Conservation (phyloP, 2,888 invertebrate genomes). For the Cantharis flavilabris region DNA sequence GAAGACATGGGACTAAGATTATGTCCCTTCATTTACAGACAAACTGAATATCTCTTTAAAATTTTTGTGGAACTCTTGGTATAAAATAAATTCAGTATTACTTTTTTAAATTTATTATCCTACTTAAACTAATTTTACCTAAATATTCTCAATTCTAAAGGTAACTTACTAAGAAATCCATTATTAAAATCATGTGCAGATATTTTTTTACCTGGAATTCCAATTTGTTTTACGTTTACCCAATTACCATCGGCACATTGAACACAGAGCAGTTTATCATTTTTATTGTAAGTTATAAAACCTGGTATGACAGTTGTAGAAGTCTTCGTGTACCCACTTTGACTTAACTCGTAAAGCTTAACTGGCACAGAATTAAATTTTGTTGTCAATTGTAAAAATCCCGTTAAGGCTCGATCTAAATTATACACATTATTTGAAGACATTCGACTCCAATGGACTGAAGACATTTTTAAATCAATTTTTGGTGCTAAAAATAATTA, state of each 20-base stretch:
- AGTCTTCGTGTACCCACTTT: slow-evolving; percentile 6
- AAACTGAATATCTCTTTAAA: no score
- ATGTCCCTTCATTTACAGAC: no score
- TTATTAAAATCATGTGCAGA: slow-evolving; percentile 82
- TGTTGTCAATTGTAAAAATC: slow-evolving; percentile 66
- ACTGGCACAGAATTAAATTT: slow-evolving; percentile 64
- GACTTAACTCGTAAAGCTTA: slow-evolving; percentile 63
- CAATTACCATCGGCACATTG: slow-evolving; percentile 68
- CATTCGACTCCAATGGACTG: slow-evolving; percentile 70
- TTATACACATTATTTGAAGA: slow-evolving; percentile 69
- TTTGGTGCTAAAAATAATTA: slow-evolving; percentile 71
- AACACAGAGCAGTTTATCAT: slow-evolving; percentile 63
- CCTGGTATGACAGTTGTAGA: slow-evolving; percentile 57
- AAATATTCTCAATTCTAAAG: slow-evolving; percentile 52
- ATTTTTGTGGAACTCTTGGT: neutral
- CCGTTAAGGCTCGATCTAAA: slow-evolving; percentile 70
- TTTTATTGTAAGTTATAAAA: slow-evolving; percentile 63
- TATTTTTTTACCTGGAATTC: slow-evolving; percentile 72
- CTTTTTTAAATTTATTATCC: neutral
- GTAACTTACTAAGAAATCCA: slow-evolving; percentile 73
- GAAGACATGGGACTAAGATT: no score
- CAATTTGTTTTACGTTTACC: slow-evolving; percentile 68
- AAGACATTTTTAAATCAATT: slow-evolving; percentile 64
- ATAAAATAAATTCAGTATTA: neutral
- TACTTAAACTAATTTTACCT: slow-evolving; percentile 39